Percentiles rank a stretch among this genome's conserved stretches.
phyloP scores from a whole-genome alignment of 1,140 invertebrate genomes.

The Trigoniulus corallinus region DNA sequence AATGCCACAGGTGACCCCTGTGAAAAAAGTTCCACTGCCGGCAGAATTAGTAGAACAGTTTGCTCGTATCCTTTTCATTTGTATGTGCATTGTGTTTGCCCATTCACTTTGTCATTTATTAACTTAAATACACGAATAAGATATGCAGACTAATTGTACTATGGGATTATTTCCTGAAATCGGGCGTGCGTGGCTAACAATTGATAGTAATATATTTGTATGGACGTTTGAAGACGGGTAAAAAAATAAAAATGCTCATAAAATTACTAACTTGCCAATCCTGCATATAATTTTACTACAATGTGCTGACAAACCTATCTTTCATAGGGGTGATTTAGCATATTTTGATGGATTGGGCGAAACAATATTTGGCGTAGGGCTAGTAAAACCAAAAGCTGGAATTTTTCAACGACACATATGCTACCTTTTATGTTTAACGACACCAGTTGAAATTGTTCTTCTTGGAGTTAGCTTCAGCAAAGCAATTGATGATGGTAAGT shows the following conservation, averaged over 20 bases:
- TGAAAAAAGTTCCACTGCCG: conserved; percentile 32
- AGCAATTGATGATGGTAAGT: conserved; percentile 31
- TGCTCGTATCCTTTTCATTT: conserved; percentile 28
- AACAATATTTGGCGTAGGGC: conserved; percentile 54
- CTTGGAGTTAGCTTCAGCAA: conserved; percentile 51
- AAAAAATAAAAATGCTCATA: conserved; percentile 6
- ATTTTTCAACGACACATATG: conserved; percentile 84
- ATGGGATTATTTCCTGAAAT: conserved; percentile 96
- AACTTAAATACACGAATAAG: conserved; percentile 27
- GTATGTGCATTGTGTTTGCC: too few relatives aligned
- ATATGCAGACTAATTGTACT: conserved; percentile 83
- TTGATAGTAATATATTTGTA: conserved; percentile 94
- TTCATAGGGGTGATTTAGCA: conserved; percentile 57
- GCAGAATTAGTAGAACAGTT: conserved; percentile 34
- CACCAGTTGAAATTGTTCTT: conserved; percentile 81
- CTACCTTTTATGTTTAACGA: conserved; percentile 76
- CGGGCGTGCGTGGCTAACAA: conserved; percentile 85
- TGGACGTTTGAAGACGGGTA: conserved; percentile 84
- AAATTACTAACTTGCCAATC: too few relatives aligned
- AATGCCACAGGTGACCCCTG: conserved; percentile 23
- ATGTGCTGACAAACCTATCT: neutral
- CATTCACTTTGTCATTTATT: too few relatives aligned
- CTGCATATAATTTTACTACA: too few relatives aligned
- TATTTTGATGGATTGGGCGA: conserved; percentile 85
- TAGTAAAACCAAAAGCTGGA: conserved; percentile 63